Conservation (phyloP, 2,888 invertebrate genomes). For the Troides oblongomaculatus region DNA sequence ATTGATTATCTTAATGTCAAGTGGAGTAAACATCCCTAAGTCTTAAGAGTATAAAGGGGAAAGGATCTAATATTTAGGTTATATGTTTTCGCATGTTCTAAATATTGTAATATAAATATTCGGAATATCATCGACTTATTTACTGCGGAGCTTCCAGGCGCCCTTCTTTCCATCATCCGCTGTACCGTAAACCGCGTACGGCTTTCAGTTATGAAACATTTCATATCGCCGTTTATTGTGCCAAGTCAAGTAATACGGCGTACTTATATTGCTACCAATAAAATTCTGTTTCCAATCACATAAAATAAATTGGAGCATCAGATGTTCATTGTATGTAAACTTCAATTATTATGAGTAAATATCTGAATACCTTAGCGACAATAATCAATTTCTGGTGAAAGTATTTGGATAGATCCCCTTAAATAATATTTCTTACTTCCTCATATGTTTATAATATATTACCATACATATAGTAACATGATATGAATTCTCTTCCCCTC, state of each 20-base stretch:
- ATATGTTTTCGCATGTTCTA: neutral
- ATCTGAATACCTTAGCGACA: too few relatives aligned
- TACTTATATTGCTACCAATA: constrained; percentile 15
- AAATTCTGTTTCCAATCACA: constrained; percentile 14
- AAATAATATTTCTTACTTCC: too few relatives aligned
- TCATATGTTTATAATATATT: too few relatives aligned
- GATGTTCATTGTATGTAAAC: constrained; percentile 5
- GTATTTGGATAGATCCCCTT: too few relatives aligned
- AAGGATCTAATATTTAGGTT: too few relatives aligned
- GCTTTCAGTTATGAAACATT: constrained; percentile 50
- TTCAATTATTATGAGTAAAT: neutral
- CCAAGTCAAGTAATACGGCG: constrained; percentile 27
- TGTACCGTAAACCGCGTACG: constrained; percentile 45
- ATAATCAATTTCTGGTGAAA: too few relatives aligned
- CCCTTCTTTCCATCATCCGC: constrained; percentile 38
- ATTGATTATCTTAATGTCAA: too few relatives aligned
- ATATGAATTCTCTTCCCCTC: too few relatives aligned
- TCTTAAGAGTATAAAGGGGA: too few relatives aligned
- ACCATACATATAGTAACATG: too few relatives aligned
- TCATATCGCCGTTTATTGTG: constrained; percentile 52
- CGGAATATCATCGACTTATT: constrained; percentile 37
- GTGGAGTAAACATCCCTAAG: neutral
- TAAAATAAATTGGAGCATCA: constrained; percentile 6
- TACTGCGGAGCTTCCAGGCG: constrained; percentile 34
- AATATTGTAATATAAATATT: constrained; percentile 12